These are phyloP conservation scores for Arenicola marina DNA, from an alignment of 2,888 invertebrate genomes.

Conservation along the genomic window DNA sequence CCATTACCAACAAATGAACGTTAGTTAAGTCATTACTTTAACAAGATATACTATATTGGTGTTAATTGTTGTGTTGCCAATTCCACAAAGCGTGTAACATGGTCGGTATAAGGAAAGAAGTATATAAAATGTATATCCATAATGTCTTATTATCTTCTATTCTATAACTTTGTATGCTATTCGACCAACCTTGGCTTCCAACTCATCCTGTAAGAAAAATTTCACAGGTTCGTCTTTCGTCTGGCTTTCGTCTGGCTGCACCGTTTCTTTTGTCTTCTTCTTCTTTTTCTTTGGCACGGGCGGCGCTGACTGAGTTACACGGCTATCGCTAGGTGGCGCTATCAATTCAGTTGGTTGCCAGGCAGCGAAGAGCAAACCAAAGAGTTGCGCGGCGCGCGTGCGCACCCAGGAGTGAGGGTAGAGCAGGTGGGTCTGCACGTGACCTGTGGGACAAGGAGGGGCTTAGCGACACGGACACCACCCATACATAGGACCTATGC, in stretches of 20 bases:
- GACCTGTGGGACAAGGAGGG: slow-evolving; percentile 44
- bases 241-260: too few relatives aligned
- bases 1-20: too few relatives aligned
- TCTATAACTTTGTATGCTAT: background rate
- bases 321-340: background rate
- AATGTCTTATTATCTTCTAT: background rate
- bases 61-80: too few relatives aligned
- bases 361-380: slow-evolving; percentile 73
- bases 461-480: too few relatives aligned
- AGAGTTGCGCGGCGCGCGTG: slow-evolving; percentile 74
- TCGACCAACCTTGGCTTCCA: background rate
- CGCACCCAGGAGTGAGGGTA: slow-evolving; percentile 89
- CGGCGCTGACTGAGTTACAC: background rate
- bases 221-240: background rate
- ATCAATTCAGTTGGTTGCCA: slow-evolving; percentile 49
- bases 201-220: slow-evolving; percentile 4
- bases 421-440: slow-evolving; percentile 66
- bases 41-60: too few relatives aligned
- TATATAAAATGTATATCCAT: too few relatives aligned
- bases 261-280: too few relatives aligned
- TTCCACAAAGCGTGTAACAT: too few relatives aligned
- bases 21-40: too few relatives aligned
- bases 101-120: too few relatives aligned
- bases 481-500: too few relatives aligned
- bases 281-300: background rate